These are phyloP conservation scores for Dusona sp. DNA, from an alignment of 2,888 invertebrate genomes.

Conservation along the genomic window DNA sequence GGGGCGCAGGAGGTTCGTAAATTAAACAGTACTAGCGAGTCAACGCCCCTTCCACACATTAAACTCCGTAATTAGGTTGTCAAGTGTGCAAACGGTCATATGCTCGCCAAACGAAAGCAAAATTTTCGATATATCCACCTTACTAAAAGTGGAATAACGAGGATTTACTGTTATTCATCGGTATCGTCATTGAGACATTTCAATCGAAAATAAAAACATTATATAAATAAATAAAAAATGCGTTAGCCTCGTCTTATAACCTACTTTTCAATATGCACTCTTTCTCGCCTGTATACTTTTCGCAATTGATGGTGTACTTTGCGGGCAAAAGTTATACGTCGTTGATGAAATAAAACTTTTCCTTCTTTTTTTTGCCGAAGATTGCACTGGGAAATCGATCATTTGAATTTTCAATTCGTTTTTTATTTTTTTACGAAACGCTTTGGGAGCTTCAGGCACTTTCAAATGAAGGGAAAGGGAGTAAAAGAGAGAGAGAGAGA, in stretches of 20 bases:
- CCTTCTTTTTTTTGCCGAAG: slow-evolving; percentile 27
- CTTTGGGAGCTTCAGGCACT: slow-evolving; percentile 55
- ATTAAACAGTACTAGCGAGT: slow-evolving; percentile 45
- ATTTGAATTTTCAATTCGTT: slow-evolving; percentile 57
- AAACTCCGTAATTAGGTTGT: slow-evolving; percentile 66
- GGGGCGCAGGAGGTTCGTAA: slow-evolving; percentile 37
- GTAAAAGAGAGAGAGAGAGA: slow-evolving; percentile 27
- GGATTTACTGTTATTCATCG: background rate
- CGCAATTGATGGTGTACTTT: background rate
- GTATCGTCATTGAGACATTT: background rate
- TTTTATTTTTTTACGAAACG: slow-evolving; percentile 52
- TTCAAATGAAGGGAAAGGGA: slow-evolving; percentile 53
- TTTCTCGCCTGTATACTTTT: background rate
- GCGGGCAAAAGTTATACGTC: slow-evolving; percentile 39
- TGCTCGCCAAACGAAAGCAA: slow-evolving; percentile 45
- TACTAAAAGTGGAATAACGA: background rate
- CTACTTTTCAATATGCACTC: background rate
- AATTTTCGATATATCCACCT: slow-evolving; percentile 29
- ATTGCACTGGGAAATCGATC: slow-evolving; percentile 64
- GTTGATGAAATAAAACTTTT: slow-evolving; percentile 56
- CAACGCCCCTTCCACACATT: slow-evolving; percentile 13
- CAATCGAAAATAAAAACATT: background rate
- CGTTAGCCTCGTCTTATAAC: background rate
- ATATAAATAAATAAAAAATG: background rate
- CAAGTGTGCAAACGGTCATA: slow-evolving; percentile 58